Evolutionary conservation across 2,888 invertebrate species (phyloP).

Genomic region (Cabera pusaria): DNA sequence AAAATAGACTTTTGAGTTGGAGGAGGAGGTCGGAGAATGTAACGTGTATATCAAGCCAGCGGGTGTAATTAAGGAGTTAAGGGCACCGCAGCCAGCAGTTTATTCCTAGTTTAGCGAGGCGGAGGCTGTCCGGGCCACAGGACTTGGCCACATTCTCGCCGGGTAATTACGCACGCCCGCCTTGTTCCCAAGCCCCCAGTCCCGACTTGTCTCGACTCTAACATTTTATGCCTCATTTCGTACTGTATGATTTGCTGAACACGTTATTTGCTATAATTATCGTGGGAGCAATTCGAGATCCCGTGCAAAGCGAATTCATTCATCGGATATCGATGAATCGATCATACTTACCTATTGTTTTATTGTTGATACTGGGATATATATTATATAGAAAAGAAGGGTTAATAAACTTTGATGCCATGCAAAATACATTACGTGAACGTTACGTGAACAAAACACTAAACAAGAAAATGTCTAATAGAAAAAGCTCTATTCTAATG

Average conservation of each 20-base stretch:
- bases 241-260: conserved; percentile 76
- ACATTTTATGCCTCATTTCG: conserved; percentile 78
- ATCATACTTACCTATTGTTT: conserved; percentile 50
- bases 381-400: conserved; percentile 5
- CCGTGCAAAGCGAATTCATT: conserved; percentile 58
- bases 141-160: conserved; percentile 74
- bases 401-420: conserved; percentile 4
- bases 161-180: conserved; percentile 77
- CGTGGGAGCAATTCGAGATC: conserved; percentile 64
- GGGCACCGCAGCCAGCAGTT: conserved; percentile 65
- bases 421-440: no score
- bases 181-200: conserved; percentile 63
- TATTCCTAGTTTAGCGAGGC: conserved; percentile 67
- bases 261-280: conserved; percentile 72
- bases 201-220: conserved; percentile 49
- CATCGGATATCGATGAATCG: conserved; percentile 48
- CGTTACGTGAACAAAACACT: no score
- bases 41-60: conserved; percentile 63
- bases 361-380: conserved; percentile 29
- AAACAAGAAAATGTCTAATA: no score
- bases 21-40: conserved; percentile 44
- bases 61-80: conserved; percentile 73
- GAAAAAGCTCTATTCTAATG: no score
- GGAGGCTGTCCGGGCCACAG: conserved; percentile 65
- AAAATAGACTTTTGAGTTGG: conserved; percentile 32